A percentile compares a stretch with the other conserved stretches of the same genome.
These are phyloP conservation scores for Phoenicopterus ruber DNA, from an alignment of 2,113 vertebrate species.

Conservation along the genomic window DNA sequence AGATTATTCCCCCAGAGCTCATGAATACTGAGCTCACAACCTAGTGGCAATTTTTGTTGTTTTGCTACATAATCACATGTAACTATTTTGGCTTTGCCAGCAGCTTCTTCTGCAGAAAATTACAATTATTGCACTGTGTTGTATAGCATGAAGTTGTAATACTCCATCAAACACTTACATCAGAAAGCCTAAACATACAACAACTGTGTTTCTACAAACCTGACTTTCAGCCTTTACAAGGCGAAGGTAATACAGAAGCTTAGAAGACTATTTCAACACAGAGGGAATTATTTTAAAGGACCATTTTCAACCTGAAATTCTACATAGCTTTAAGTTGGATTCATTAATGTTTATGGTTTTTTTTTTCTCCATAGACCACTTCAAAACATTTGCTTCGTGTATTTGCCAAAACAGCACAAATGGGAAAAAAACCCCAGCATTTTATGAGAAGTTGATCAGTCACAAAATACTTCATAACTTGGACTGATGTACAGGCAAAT, in stretches of 20 bases:
- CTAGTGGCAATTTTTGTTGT: neutral
- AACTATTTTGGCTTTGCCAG: neutral
- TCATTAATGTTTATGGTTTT: neutral
- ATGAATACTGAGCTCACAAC: neutral
- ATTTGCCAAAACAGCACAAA: neutral
- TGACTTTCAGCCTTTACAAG: neutral
- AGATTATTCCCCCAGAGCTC: neutral
- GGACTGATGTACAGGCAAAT: neutral
- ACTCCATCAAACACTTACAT: neutral
- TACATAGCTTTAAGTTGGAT: neutral
- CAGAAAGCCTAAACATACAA: neutral
- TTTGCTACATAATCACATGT: neutral
- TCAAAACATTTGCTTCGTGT: neutral
- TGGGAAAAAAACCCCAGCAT: rapidly evolving
- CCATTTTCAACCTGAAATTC: neutral
- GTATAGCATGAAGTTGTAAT: neutral
- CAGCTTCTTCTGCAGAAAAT: neutral
- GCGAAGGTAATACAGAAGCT: neutral
- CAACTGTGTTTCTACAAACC: neutral
- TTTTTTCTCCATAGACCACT: neutral
- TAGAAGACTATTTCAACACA: neutral
- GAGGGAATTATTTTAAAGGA: neutral
- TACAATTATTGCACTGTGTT: neutral
- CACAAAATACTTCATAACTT: neutral
- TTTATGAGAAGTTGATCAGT: neutral